Base-by-base conservation (phyloP, 92 coral and sea anemone genomes). In the Epizoanthus rinbou region DNA sequence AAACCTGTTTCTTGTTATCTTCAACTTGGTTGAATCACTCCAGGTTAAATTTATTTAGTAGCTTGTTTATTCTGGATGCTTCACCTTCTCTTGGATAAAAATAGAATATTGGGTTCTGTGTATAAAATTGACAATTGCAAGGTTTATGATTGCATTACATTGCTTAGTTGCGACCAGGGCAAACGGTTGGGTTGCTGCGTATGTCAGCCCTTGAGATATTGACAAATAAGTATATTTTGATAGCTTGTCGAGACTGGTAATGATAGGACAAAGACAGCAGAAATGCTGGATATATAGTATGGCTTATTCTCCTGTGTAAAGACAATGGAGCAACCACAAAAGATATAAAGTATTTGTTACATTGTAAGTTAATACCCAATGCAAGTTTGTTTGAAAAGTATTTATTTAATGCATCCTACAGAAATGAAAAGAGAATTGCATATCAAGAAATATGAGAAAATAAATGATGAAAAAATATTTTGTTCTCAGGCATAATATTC, bases 261-360 rank as follows among this genome's bases (percentile, higher is more conserved):
- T 78, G 58, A 11, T 47, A 62, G 24, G 39, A 62, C 6, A 18
- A 57, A 28, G 54, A 56, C 39, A 17, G 68, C 81, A 78, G 71
- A 78, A 60, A 37, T 37, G 58, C 23, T 50, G 14, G 31, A 28
- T 28, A 28, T 50, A 50, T 50, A 63, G 37, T 14, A 66, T 19
- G 82, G 19, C 82, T 78, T 62, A 22, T n/a, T 19, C 18, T 57
- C 47, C 37, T 25, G 57, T 39, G 54, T 50, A 50, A 59, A 57
- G 70, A 22, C 31, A 21, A 41, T 5, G 59, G 25, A 60, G 69
- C 17, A 25, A 37, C 54, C 28, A 58, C 31, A 31, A 39, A 14
- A 78, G 21, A 65, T 78, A 78, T 41, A 39, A 78, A 33, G 45
- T 78, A 78, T 62, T 78, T 78, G 82, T 78, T 78, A 28, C 82